Base-by-base conservation (phyloP, 2,888 invertebrate genomes). In the Orthonychiurus folsomi region DNA sequence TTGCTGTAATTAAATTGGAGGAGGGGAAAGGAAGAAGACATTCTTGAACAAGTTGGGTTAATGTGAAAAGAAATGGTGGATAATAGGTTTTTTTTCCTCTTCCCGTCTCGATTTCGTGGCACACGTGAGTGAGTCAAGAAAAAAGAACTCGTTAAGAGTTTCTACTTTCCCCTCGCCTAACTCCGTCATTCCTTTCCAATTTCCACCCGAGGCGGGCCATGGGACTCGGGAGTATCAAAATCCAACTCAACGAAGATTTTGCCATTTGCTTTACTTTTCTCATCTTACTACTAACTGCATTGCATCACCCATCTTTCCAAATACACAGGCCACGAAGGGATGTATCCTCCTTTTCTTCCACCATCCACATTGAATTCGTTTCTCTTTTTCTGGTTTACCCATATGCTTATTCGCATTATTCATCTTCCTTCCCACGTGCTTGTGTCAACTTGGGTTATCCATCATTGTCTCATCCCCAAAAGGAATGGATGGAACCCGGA, bases 11-110 rank as follows among this genome's bases (percentile, higher is more conserved):
- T 37, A 37, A 37, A 37, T 37, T 37, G 37, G 15, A n/a, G n/a
- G n/a, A n/a, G n/a, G n/a, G n/a, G n/a, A n/a, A n/a, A n/a, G 54
- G 2, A 25, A 54, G 25, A 54, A 24, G 12, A 54, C 20, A 54
- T 25, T 21, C 25, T 54, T 2, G 50, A 37, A 18, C 9, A 50
- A 59, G 50, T 37, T 52, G n/a, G 50, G 60, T 57, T 37, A 37
- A 37, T 37, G 37, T 9, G 37, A 37, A 37, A 37, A 37, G 37
- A 37, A 37, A 37, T 37, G 37, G 37, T 37, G 5, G 15, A 15
- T 37, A 37, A 37, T 15, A 37, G 37, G 37, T 37, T 37, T 37
- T 37, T 37, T 37, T 37, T 37, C 15, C 37, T n/a, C n/a, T n/a
- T n/a, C 37, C 37, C 9, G 37, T 5, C 15, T 37, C 37, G 15